Evolutionary conservation across 2,888 invertebrate species (phyloP).

Genomic region (Lucinisca nassula): DNA sequence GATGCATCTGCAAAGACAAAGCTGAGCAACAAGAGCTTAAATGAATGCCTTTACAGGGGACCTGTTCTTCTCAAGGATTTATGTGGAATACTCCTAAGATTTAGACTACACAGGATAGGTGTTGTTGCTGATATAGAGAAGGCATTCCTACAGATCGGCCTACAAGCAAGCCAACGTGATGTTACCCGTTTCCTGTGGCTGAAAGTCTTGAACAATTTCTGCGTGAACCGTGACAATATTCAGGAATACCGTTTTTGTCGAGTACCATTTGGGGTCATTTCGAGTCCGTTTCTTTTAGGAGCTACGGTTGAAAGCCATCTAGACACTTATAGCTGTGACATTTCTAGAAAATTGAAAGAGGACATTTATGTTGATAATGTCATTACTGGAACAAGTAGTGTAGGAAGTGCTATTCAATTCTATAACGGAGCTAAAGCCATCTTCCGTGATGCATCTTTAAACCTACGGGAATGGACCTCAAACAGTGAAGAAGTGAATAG

Average conservation of each 20-base stretch:
- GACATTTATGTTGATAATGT: constrained; percentile 29
- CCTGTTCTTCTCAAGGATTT: constrained; percentile 19
- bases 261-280: constrained; percentile 20
- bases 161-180: constrained; percentile 13
- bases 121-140: constrained; percentile 25
- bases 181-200: constrained; percentile 6
- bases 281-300: constrained; percentile 22
- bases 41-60: constrained; percentile 28
- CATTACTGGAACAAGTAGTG: not conserved
- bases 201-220: constrained; percentile 7
- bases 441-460: constrained; percentile 18
- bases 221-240: not conserved
- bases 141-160: constrained; percentile 8
- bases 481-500: constrained; percentile 17
- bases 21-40: constrained; percentile 10
- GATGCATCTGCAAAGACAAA: constrained; percentile 21
- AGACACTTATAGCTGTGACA: not conserved
- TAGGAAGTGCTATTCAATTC: too few species aligned
- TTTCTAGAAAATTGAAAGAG: constrained; percentile 4
- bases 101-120: constrained; percentile 15
- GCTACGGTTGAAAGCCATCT: constrained; percentile 17
- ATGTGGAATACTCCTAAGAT: constrained; percentile 18
- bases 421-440: constrained; percentile 1
- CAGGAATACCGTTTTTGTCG: constrained; percentile 21
- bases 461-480: constrained; percentile 33